These are phyloP conservation scores for Aphidius colemani DNA, from an alignment of 2,888 invertebrate genomes.

Conservation along the genomic window DNA sequence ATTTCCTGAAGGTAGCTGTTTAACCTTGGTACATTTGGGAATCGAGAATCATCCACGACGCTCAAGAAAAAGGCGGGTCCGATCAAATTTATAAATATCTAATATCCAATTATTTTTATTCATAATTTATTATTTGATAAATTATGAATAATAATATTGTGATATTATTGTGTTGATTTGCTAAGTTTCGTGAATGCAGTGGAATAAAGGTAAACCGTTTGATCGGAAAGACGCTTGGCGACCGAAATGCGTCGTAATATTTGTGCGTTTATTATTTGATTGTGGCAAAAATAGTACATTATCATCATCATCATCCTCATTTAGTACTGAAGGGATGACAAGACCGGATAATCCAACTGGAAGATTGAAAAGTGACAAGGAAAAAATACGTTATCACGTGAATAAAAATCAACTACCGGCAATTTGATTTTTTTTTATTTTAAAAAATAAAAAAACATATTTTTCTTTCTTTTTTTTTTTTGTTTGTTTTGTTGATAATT, in stretches of 20 bases:
- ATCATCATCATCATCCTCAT: no score
- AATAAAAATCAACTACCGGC: background rate
- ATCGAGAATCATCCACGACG: no score
- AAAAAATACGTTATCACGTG: constrained; percentile 23
- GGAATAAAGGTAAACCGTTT: background rate
- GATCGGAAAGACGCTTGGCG: background rate
- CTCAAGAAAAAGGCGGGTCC: background rate
- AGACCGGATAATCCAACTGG: constrained; percentile 32
- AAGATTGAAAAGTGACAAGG: constrained; percentile 34
- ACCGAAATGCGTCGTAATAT: background rate
- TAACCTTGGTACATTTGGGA: no score
- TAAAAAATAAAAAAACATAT: background rate
- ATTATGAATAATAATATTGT: no score
- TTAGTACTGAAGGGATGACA: constrained; percentile 28
- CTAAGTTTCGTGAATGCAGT: no score
- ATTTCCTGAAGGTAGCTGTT: no score
- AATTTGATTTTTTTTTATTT: background rate
- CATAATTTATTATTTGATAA: no score
- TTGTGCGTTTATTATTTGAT: no score
- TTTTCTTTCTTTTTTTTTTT: no score
- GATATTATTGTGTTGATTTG: no score
- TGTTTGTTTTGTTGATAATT: no score
- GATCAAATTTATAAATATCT: background rate
- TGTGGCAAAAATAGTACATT: no score
- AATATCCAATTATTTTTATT: background rate